Conservation (phyloP, 2,888 invertebrate species). For the Leucozona laternaria region DNA sequence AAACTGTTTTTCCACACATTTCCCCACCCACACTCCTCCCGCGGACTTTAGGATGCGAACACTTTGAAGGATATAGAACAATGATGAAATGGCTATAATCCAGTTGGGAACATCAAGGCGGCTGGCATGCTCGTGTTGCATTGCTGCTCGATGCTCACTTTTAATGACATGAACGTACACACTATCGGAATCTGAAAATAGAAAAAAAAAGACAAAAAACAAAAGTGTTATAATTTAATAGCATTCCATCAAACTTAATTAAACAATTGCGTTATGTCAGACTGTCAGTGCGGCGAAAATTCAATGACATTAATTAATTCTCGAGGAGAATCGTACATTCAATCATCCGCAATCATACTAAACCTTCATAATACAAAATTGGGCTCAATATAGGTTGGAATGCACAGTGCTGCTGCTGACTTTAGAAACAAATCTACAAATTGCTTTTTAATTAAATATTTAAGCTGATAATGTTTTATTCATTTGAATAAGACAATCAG, state of each 20-base stretch:
- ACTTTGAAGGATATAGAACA: conserved; percentile 66
- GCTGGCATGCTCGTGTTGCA: conserved; percentile 85
- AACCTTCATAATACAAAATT: background rate
- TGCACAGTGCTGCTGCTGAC: background rate
- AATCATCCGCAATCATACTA: background rate
- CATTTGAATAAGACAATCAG: conserved; percentile 26
- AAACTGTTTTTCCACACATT: conserved; percentile 48
- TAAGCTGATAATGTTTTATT: conserved; percentile 14
- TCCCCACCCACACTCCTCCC: background rate
- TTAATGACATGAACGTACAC: conserved; percentile 93
- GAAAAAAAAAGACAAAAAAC: conserved; percentile 26
- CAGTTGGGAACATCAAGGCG: conserved; percentile 80
- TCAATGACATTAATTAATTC: conserved; percentile 33
- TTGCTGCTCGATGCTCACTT: conserved; percentile 88
- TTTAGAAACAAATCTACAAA: background rate
- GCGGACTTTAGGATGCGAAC: conserved; percentile 33
- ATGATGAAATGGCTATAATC: conserved; percentile 77
- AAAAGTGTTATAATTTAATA: conserved; percentile 28
- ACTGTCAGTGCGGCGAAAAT: conserved; percentile 21
- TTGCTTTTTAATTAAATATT: conserved; percentile 20
- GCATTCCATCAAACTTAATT: background rate
- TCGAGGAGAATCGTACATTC: background rate
- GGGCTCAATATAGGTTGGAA: background rate
- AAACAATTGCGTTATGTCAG: conserved; percentile 34
- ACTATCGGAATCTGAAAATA: conserved; percentile 89